Percentiles rank a stretch among this genome's conserved stretches.
phyloP scores from a whole-genome alignment of 2,797 vertebrate species.

The Protonibea diacanthus region DNA sequence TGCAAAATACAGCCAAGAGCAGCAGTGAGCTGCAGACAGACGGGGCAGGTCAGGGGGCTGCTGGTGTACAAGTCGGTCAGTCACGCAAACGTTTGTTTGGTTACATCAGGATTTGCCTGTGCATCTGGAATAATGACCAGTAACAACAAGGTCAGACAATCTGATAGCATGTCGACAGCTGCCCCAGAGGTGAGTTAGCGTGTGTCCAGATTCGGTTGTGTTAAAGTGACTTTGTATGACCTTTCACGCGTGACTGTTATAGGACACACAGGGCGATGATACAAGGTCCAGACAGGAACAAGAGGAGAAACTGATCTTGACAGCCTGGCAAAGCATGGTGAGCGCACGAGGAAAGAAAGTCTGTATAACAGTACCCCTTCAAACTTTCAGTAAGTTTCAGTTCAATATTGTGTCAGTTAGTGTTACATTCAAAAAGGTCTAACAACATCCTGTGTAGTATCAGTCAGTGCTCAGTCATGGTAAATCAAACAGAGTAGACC shows the following conservation, averaged over 20 bases:
- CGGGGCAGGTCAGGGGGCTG: slow-evolving; percentile 39
- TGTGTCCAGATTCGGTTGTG: background rate
- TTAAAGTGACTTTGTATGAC: background rate
- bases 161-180: slow-evolving; percentile 79
- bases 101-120: slow-evolving; percentile 15
- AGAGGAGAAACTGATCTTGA: slow-evolving; percentile 87
- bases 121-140: slow-evolving; percentile 81
- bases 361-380: background rate
- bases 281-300: slow-evolving; percentile 79
- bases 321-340: slow-evolving; percentile 89
- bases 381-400: background rate
- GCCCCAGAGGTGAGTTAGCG: slow-evolving; percentile 82
- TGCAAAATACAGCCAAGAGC: slow-evolving; percentile 53
- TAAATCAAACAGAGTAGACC: background rate
- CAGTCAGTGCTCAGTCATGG: background rate
- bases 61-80: slow-evolving; percentile 9
- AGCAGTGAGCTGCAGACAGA: slow-evolving; percentile 22
- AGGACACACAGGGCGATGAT: slow-evolving; percentile 66
- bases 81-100: slow-evolving; percentile 20
- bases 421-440: background rate
- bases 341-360: slow-evolving; percentile 42
- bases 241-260: slow-evolving; percentile 10
- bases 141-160: slow-evolving; percentile 76
- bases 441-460: background rate
- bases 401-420: background rate